Evolutionary conservation across 2,888 invertebrate genomes (phyloP).

Genomic region (Trissoscelio sp.): DNA sequence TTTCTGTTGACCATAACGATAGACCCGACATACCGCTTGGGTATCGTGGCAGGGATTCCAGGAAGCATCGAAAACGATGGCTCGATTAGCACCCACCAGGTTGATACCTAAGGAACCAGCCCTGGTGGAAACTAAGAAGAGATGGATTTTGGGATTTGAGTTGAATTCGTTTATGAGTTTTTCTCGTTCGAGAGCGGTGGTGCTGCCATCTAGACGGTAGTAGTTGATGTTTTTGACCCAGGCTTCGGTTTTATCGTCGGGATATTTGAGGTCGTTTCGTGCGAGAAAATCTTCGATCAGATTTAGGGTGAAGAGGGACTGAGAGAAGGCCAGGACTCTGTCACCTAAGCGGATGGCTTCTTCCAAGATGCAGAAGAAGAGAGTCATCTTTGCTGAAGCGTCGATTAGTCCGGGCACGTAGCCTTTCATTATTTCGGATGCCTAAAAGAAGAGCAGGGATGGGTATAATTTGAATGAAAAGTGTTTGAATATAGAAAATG

Average conservation of each 20-base stretch:
- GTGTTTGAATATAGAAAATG: neutral
- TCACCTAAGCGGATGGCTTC: conserved; percentile 95
- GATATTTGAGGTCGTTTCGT: conserved; percentile 85
- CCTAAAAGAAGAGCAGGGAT: conserved; percentile 84
- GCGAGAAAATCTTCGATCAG: conserved; percentile 97
- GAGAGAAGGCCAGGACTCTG: conserved; percentile 96
- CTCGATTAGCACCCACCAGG: conserved; percentile 98
- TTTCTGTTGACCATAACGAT: conserved; percentile 95
- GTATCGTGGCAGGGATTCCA: conserved; percentile 99
- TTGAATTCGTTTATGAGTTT: conserved; percentile 98
- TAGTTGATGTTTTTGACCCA: conserved; percentile 96
- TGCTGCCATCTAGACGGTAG: conserved; percentile 97
- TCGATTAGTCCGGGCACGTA: conserved; percentile 95
- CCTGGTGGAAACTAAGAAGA: conserved; percentile 98
- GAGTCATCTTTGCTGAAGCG: conserved; percentile 97
- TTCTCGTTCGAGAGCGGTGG: conserved; percentile 96
- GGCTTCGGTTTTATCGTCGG: conserved; percentile 87
- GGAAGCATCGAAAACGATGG: conserved; percentile 98
- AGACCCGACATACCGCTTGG: conserved; percentile 97
- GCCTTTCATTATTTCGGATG: conserved; percentile 91
- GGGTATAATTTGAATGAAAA: too few relatives aligned
- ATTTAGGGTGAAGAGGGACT: conserved; percentile 97
- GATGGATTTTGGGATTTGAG: conserved; percentile 91
- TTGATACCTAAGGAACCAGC: conserved; percentile 99
- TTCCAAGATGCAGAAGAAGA: conserved; percentile 95